Evolutionary conservation across 2,113 vertebrate species (phyloP), one percentile per base, ranked within the genome.

Genomic region (Fregetta grallaria): DNA sequence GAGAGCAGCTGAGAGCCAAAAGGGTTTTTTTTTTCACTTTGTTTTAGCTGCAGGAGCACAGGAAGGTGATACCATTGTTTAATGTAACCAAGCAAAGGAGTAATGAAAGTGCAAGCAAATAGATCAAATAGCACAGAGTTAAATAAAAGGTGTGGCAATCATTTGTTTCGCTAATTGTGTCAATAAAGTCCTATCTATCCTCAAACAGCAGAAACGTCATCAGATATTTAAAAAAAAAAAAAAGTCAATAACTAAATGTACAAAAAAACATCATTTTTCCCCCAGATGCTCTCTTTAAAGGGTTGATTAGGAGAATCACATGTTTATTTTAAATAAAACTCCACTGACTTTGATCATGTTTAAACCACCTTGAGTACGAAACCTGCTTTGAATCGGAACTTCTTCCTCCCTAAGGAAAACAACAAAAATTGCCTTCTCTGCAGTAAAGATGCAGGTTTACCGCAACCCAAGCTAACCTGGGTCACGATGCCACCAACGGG

Each of bases 111-210:
- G 74, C 87, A 94, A 90, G 91, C 91, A 95, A 72, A 88, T 22
- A 94, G 79, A 93, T 92, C 72, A 87, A 96, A 94, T 29, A 95
- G 87, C 62, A 92, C 29, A 44, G 81, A 77, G 58, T 82, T 95
- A 95, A 95, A 94, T 66, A 91, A 92, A 92, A 96, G 87, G 94
- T 83, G 86, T 34, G 84, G 92, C 95, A 96, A 95, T 81, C 11
- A 86, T 94, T 97, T 97, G 95, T 86, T 94, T 86, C 32, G 5
- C 36, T 96, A 96, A 97, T 95, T 92, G 77, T 90, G 87, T 96
- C 96, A 96, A 93, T 90, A 95, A 88, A 92, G 42, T 38, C 82
- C 92, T 94, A 90, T 85, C 91, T 92, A 32, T 21, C 72, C 56
- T 94, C 95, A 86, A 96, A 93, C 83, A 96, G 86, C 4, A 0